These are phyloP conservation scores for Nysson spinosus DNA, from an alignment of 2,888 invertebrate species.

Conservation along the genomic window DNA sequence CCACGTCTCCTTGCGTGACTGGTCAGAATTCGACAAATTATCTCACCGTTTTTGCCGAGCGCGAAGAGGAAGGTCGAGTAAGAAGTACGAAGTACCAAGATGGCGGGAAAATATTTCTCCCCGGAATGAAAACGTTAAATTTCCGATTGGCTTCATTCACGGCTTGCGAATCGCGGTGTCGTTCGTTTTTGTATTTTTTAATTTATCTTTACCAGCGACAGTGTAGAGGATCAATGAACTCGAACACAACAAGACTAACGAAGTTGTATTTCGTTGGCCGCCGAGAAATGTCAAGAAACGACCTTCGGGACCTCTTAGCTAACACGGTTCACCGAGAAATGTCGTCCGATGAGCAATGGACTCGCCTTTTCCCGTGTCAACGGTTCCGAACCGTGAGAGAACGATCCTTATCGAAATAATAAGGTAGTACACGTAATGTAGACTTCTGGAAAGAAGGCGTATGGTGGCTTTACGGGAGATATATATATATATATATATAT, in stretches of 20 bases:
- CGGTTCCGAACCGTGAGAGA: conserved; percentile 41
- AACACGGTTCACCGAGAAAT: conserved; percentile 6
- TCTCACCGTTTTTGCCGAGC: conserved; percentile 1
- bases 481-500: not conserved
- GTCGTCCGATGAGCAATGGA: conserved; percentile 15
- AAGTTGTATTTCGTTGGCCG: conserved; percentile 38
- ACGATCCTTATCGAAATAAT: conserved; percentile 56
- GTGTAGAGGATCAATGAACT: conserved; percentile 49
- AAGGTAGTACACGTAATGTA: conserved; percentile 33
- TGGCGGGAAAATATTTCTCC: not conserved
- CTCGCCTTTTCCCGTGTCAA: conserved; percentile 37
- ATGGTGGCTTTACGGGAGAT: no score
- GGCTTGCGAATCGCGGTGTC: conserved; percentile 10
- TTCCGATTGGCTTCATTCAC: conserved; percentile 14
- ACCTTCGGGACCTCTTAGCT: conserved; percentile 59
- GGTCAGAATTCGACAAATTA: conserved; percentile 8
- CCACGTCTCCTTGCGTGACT: conserved; percentile 15
- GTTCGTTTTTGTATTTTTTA: conserved; percentile 10
- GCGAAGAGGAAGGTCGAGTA: not conserved
- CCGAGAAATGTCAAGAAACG: conserved; percentile 60
- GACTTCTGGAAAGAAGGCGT: no score
- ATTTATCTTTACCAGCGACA: not conserved
- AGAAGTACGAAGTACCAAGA: no score
- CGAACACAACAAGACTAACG: conserved; percentile 8
- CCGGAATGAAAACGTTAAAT: conserved; percentile 18